Conservation (phyloP, 1,140 invertebrate genomes). For the Drosophila dunni region DNA sequence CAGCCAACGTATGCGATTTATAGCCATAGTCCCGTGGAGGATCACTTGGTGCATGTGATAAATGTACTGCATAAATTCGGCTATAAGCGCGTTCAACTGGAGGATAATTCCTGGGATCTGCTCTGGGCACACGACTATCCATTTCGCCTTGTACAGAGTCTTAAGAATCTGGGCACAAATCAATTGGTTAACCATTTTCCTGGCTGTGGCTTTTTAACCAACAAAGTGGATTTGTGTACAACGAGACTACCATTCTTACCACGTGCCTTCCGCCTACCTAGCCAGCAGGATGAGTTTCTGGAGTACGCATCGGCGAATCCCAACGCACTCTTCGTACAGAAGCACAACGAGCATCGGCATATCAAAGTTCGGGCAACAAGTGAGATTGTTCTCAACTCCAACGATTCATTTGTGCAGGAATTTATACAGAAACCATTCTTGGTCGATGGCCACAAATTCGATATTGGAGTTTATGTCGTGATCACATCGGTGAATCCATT, state of each 20-base stretch:
- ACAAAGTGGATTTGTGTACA: constrained; percentile 96
- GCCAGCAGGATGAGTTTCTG: constrained; percentile 90
- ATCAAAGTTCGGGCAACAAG: constrained; percentile 91
- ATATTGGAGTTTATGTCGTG: constrained; percentile 97
- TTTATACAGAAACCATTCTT: constrained; percentile 93
- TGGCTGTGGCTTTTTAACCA: constrained; percentile 96
- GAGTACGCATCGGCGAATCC: constrained; percentile 89
- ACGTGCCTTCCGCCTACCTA: constrained; percentile 94
- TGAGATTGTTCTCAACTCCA: constrained; percentile 90
- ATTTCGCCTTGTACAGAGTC: constrained; percentile 87
- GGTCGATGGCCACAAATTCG: constrained; percentile 96
- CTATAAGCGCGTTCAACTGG: constrained; percentile 86
- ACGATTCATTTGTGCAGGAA: constrained; percentile 95
- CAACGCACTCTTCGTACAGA: constrained; percentile 93
- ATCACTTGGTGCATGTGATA: constrained; percentile 91
- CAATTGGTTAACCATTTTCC: constrained; percentile 98
- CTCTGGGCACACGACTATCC: constrained; percentile 98
- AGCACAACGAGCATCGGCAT: constrained; percentile 96
- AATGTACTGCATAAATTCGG: constrained; percentile 90
- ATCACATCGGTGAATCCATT: constrained; percentile 96
- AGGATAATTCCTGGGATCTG: constrained; percentile 91
- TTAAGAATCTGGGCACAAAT: constrained; percentile 88
- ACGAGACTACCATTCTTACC: constrained; percentile 92
- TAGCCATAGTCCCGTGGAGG: constrained; percentile 85
- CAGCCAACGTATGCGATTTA: constrained; percentile 85